phyloP scores from a whole-genome alignment of 2,797 vertebrate genomes.

The Scolopax rusticola region DNA sequence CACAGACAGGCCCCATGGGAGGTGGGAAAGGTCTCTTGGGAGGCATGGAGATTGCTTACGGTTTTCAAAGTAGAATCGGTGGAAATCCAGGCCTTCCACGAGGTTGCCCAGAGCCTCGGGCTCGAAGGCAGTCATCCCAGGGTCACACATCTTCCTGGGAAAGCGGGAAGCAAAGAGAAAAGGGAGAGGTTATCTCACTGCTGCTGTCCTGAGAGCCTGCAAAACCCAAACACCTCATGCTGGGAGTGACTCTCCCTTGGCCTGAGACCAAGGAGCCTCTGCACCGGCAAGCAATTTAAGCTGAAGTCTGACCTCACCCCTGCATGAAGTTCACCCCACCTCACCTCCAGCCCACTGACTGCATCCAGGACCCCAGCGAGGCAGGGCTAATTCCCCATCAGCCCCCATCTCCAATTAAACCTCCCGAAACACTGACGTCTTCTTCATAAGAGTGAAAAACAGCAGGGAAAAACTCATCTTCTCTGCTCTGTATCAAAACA shows the following conservation, averaged over 20 bases:
- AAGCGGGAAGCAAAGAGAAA: neutral
- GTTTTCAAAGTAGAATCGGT: constrained; percentile 99
- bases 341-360: neutral
- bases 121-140: constrained; percentile 96
- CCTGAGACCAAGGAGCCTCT: neutral
- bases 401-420: neutral
- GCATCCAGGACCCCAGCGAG: neutral
- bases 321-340: neutral
- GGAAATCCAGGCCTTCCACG: constrained; percentile 97
- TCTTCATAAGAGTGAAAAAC: neutral
- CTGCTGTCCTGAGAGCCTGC: neutral
- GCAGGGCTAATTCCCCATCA: neutral
- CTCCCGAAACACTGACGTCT: neutral
- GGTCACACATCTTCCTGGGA: constrained; percentile 97
- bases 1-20: neutral
- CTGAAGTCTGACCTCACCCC: neutral
- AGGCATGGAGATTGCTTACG: constrained; percentile 82
- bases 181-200: neutral
- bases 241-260: rapidly evolving
- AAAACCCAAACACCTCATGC: rapidly evolving
- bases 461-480: neutral
- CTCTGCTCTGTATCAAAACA: constrained; percentile 6
- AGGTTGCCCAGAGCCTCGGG: constrained; percentile 97
- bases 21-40: constrained; percentile 34
- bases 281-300: neutral